phyloP scores from a whole-genome alignment of 2,797 vertebrate genomes.

The Anomalospiza imberbis region DNA sequence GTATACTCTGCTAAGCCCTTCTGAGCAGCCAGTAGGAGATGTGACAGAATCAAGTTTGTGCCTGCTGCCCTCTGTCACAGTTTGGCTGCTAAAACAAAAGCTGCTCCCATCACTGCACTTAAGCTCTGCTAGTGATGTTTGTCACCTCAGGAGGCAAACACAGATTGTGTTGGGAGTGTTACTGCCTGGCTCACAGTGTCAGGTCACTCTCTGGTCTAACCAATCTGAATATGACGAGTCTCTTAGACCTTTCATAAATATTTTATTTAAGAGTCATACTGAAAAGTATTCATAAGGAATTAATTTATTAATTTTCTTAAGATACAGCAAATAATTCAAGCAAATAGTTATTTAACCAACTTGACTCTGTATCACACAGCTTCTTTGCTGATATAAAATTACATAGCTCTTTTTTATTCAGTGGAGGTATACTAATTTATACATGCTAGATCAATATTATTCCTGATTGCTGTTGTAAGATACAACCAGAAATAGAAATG shows the following conservation, averaged over 20 bases:
- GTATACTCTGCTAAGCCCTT: not conserved
- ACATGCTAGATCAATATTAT: not conserved
- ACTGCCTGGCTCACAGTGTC: not conserved
- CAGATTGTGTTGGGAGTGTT: not conserved
- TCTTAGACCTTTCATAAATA: not conserved
- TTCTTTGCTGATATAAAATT: not conserved
- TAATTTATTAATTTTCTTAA: not conserved
- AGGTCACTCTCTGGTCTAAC: not conserved
- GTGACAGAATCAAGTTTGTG: not conserved
- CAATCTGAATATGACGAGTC: not conserved
- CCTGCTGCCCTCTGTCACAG: not conserved
- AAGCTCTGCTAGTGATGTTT: not conserved
- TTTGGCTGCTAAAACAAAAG: constrained; percentile 10
- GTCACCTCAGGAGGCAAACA: not conserved
- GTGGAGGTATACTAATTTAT: not conserved
- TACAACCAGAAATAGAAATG: constrained; percentile 22
- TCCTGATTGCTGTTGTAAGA: not conserved
- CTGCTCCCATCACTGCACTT: not conserved
- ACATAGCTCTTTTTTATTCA: not conserved
- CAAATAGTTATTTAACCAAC: not conserved
- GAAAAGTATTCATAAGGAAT: not conserved
- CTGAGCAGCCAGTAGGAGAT: not conserved
- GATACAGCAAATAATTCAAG: not conserved
- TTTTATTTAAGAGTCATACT: not conserved
- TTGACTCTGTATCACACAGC: not conserved